These are phyloP conservation scores for Telenomus remus DNA, from an alignment of 1,140 invertebrate species.

Conservation along the genomic window DNA sequence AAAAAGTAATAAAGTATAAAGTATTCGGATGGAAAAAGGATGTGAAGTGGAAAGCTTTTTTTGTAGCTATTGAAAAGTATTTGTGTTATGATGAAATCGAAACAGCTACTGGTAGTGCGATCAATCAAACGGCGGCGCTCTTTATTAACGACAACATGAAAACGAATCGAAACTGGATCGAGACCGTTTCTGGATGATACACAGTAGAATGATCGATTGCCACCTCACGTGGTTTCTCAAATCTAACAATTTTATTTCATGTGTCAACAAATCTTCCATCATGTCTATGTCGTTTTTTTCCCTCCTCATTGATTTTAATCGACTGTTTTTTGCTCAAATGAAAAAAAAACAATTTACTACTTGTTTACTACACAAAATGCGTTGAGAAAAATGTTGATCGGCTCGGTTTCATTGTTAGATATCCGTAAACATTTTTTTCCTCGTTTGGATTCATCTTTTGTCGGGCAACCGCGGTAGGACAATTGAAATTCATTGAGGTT, in stretches of 20 bases:
- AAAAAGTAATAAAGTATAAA: no score
- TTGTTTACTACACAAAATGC: no score
- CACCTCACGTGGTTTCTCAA: conserved; percentile 34
- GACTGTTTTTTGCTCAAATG: no score
- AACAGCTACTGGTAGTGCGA: conserved; percentile 44
- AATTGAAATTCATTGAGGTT: conserved; percentile 39
- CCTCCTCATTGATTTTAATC: no score
- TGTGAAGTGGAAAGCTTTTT: no score
- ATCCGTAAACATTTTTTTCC: conserved; percentile 19
- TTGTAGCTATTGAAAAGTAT: conserved; percentile 8
- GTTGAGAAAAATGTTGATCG: conserved; percentile 5
- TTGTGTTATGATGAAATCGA: conserved; percentile 34
- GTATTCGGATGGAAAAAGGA: no score
- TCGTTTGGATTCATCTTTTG: conserved; percentile 30
- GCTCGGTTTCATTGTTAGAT: conserved; percentile 49
- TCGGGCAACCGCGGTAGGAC: conserved; percentile 21
- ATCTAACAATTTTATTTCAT: conserved; percentile 32
- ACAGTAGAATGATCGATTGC: conserved; percentile 34
- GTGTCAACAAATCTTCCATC: conserved; percentile 20
- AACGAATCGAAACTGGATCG: conserved; percentile 54
- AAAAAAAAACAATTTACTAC: no score
- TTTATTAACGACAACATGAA: conserved; percentile 53
- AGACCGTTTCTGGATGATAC: conserved; percentile 40
- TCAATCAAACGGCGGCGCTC: conserved; percentile 43
- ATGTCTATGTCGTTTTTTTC: no score